Evolutionary conservation across 1,140 invertebrate genomes (phyloP).

Genomic region (Drosophila seguyi): DNA sequence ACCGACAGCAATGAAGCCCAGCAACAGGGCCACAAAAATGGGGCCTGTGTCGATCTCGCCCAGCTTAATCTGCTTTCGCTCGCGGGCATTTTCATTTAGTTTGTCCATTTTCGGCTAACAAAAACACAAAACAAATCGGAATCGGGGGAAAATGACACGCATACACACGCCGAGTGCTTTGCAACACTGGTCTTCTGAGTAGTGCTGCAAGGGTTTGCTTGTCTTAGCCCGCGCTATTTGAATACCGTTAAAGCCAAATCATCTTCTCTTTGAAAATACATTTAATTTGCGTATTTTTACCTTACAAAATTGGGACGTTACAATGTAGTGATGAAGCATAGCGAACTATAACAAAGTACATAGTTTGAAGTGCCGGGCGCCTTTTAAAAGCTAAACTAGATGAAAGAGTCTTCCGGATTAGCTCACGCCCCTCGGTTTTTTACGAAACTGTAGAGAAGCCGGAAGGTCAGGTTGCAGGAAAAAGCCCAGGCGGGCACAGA

Average conservation of each 20-base stretch:
- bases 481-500: conserved; percentile 77
- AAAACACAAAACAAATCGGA: conserved; percentile 28
- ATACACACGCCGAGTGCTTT: conserved; percentile 9
- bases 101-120: conserved; percentile 62
- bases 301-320: conserved; percentile 45
- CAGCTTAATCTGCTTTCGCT: conserved; percentile 69
- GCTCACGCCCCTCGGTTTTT: conserved; percentile 52
- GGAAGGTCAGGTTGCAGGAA: conserved; percentile 77
- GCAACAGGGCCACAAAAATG: conserved; percentile 86
- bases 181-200: conserved; percentile 1
- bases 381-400: conserved; percentile 28
- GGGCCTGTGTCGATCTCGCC: conserved; percentile 84
- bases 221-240: conserved; percentile 2
- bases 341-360: conserved; percentile 51
- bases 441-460: conserved; percentile 52
- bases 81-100: conserved; percentile 60
- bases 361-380: conserved; percentile 13
- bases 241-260: conserved; percentile 5
- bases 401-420: conserved; percentile 1
- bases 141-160: conserved; percentile 53
- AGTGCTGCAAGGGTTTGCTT: background rate
- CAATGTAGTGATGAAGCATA: conserved; percentile 45
- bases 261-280: conserved; percentile 29
- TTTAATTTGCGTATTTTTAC: conserved; percentile 30
- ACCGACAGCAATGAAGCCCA: conserved; percentile 87